Percentiles rank a stretch among this genome's conserved stretches.
These are phyloP conservation scores for Redunca redunca DNA, from an alignment of 2,113 vertebrate species.

Conservation along the genomic window DNA sequence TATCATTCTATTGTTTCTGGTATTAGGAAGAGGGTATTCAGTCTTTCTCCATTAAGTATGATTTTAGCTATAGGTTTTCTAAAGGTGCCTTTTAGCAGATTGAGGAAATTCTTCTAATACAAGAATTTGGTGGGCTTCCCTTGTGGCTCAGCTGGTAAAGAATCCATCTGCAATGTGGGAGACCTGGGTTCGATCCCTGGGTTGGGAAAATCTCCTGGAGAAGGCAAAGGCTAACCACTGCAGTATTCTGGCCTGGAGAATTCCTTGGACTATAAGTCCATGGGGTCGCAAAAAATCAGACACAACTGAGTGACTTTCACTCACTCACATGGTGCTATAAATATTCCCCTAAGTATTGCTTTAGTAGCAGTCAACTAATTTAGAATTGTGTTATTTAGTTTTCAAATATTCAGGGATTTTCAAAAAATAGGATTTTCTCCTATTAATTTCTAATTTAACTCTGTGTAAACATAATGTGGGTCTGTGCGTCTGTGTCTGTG, in stretches of 20 bases:
- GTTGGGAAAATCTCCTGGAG: too few species aligned
- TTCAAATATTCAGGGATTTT: not conserved
- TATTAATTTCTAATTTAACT: not conserved
- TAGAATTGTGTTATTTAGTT: not conserved
- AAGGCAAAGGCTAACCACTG: too few species aligned
- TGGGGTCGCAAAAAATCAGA: too few species aligned
- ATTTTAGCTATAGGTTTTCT: not conserved
- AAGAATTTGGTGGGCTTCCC: not conserved
- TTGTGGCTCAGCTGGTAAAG: too few species aligned
- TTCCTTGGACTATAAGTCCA: too few species aligned
- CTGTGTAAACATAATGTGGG: not conserved
- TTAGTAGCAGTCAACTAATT: not conserved
- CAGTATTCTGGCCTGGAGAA: too few species aligned
- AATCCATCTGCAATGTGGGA: too few species aligned
- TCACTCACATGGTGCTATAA: not conserved
- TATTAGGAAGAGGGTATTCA: not conserved
- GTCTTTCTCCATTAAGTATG: not conserved
- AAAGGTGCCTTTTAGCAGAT: not conserved
- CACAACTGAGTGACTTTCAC: too few species aligned
- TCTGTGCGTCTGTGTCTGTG: too few species aligned
- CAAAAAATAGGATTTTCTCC: not conserved
- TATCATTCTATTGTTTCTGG: not conserved
- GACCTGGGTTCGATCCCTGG: too few species aligned
- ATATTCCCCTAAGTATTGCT: not conserved
- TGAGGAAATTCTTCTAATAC: not conserved